Evolutionary conservation across 2,888 invertebrate genomes (phyloP).

Genomic region (Drosophila falleni): DNA sequence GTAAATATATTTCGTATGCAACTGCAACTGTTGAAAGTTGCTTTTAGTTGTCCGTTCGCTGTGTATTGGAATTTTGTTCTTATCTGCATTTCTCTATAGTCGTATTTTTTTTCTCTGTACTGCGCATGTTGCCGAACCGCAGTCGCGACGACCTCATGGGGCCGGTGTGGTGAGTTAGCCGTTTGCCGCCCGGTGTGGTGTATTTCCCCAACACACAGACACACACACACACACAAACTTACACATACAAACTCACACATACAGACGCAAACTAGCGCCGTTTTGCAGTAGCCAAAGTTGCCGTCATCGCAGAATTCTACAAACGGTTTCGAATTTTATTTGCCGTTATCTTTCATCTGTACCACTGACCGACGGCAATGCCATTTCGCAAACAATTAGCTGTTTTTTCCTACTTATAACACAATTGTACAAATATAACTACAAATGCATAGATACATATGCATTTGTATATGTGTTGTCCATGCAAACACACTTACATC

Average conservation of each 20-base stretch:
- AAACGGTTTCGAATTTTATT: constrained; percentile 68
- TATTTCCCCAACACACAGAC: constrained; percentile 30
- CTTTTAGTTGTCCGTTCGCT: constrained; percentile 23
- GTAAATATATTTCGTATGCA: not conserved
- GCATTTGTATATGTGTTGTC: constrained; percentile 2
- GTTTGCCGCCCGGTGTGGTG: constrained; percentile 66
- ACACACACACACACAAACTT: constrained; percentile 10
- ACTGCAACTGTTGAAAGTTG: constrained; percentile 14
- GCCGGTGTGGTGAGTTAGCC: constrained; percentile 73
- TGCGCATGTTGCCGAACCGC: constrained; percentile 56
- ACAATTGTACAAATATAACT: constrained; percentile 24
- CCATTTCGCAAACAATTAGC: constrained; percentile 47
- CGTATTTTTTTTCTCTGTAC: constrained; percentile 48
- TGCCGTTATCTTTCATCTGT: constrained; percentile 65
- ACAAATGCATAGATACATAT: not conserved
- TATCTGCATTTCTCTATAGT: constrained; percentile 63
- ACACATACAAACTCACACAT: not conserved
- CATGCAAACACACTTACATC: not conserved
- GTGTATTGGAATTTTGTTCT: constrained; percentile 61
- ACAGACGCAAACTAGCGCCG: constrained; percentile 16
- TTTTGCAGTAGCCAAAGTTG: constrained; percentile 57
- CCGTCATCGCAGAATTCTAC: constrained; percentile 66
- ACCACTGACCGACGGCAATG: constrained; percentile 60
- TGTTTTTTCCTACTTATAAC: constrained; percentile 24
- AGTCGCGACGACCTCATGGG: constrained; percentile 67